Evolutionary conservation across 1,140 invertebrate species (phyloP).

Genomic region (Elysia chlorotica): DNA sequence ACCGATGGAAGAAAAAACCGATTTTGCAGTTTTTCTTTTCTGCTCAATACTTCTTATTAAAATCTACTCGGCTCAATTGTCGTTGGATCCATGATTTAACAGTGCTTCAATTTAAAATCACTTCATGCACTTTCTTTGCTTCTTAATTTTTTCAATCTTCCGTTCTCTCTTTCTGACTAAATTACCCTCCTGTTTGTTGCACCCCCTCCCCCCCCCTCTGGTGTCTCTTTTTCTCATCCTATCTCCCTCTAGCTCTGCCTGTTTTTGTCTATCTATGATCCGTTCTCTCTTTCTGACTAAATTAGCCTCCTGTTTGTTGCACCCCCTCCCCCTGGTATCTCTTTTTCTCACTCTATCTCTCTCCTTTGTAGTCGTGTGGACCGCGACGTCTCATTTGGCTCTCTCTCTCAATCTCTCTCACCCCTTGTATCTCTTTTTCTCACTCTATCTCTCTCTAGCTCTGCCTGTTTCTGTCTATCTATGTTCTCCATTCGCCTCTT

Average conservation of each 20-base stretch:
- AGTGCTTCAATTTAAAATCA: too few relatives aligned
- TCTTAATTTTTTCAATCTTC: neutral
- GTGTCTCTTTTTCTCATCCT: neutral
- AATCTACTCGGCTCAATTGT: too few relatives aligned
- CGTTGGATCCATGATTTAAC: too few relatives aligned
- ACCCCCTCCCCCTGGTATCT: neutral
- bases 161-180: constrained; percentile 4
- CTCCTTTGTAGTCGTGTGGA: too few relatives aligned
- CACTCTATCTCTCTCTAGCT: neutral
- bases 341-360: neutral
- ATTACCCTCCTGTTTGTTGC: neutral
- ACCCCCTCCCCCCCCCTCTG: neutral
- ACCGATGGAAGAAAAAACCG: too few relatives aligned
- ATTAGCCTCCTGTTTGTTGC: neutral
- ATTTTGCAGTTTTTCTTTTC: too few relatives aligned
- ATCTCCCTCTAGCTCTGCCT: neutral
- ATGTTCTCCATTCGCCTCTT: neutral
- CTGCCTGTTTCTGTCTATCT: neutral
- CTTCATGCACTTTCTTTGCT: neutral
- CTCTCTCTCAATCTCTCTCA: neutral
- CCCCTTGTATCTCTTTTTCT: neutral
- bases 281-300: neutral
- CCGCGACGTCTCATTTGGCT: too few relatives aligned
- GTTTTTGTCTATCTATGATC: neutral
- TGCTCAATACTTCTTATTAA: too few relatives aligned